Evolutionary conservation across 2,888 invertebrate genomes (phyloP), one percentile per base, ranked within the genome.

Genomic region (Cacoxenus indagator): DNA sequence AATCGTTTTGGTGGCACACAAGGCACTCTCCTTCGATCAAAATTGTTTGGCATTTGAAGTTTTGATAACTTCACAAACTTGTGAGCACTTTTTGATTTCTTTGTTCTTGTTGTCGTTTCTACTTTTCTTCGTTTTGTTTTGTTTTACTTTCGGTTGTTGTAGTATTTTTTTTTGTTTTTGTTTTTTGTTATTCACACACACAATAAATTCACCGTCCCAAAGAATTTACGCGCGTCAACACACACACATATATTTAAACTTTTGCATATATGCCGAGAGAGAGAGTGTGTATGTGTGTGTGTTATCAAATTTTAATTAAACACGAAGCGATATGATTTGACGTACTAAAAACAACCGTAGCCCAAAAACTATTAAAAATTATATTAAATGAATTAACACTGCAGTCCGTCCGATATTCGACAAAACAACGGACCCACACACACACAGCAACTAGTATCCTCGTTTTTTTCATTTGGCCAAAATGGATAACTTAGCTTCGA

Each of bases 401-500:
- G 57, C 57, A 57, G 29, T 57, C 6, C 14, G 57, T 29, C n/a
- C 27, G 27, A 57, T n/a, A 57, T n/a, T 29, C 57, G 24, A 57
- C 29, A 27, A 14, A 57, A 29, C 26, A 24, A 31, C 57, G 57
- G 29, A 27, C 62, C 22, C 43, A 61, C 62, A 64, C 46, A 43
- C 76, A 78, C 76, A 82, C 79, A 79, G 79, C 79, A 82, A 79
- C 79, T 79, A 81, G 79, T 79, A 79, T 81, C 82, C 82, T 55
- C 54, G n/a, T 55, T 26, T 55, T 46, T 55, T 55, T 55, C 54
- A 24, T 55, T 55, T 55, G n/a, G 9, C 48, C 8, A n/a, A n/a
- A n/a, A n/a, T n/a, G n/a, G n/a, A n/a, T n/a, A n/a, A n/a, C n/a
- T n/a, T n/a, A n/a, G n/a, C n/a, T n/a, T n/a, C n/a, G n/a, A n/a